Evolutionary conservation across 2,797 vertebrate species (phyloP).

Genomic region (Ctenochaetus hawaiiensis): DNA sequence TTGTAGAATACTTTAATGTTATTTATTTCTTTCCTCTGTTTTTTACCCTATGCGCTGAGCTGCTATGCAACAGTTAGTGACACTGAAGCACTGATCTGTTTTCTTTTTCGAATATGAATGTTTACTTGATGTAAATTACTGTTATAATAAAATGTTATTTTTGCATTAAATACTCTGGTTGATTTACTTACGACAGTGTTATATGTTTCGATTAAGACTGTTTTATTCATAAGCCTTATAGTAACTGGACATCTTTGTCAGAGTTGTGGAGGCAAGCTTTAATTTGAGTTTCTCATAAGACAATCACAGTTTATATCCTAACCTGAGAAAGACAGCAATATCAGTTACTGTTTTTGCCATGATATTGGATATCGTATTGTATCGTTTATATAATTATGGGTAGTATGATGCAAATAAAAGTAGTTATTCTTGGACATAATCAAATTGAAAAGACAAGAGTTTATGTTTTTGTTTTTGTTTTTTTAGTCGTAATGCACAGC

Average conservation of each 20-base stretch:
- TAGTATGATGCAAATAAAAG: not conserved
- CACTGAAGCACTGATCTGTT: slow-evolving; percentile 53
- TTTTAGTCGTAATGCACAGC: too few relatives aligned
- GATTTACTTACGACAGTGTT: not conserved
- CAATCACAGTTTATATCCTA: not conserved
- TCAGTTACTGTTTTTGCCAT: not conserved
- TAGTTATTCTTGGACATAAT: too few relatives aligned
- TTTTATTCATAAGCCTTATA: not conserved
- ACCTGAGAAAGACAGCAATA: not conserved
- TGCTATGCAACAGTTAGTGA: slow-evolving; percentile 47
- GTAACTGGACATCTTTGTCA: not conserved
- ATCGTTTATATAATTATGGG: too few relatives aligned
- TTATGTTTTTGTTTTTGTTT: not conserved
- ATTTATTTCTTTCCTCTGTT: slow-evolving; percentile 58
- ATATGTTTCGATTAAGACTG: not conserved
- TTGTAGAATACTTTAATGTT: slow-evolving; percentile 17
- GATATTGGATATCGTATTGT: not conserved
- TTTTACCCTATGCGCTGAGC: slow-evolving; percentile 22
- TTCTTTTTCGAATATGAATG: slow-evolving; percentile 52
- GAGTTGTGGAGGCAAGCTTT: not conserved
- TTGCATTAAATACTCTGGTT: slow-evolving; percentile 54
- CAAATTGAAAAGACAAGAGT: too few relatives aligned
- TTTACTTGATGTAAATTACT: slow-evolving; percentile 56
- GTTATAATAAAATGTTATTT: slow-evolving; percentile 77
- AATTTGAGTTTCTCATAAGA: too few relatives aligned